phyloP scores from a whole-genome alignment of 2,888 invertebrate genomes.

The Heliconius charithonia region DNA sequence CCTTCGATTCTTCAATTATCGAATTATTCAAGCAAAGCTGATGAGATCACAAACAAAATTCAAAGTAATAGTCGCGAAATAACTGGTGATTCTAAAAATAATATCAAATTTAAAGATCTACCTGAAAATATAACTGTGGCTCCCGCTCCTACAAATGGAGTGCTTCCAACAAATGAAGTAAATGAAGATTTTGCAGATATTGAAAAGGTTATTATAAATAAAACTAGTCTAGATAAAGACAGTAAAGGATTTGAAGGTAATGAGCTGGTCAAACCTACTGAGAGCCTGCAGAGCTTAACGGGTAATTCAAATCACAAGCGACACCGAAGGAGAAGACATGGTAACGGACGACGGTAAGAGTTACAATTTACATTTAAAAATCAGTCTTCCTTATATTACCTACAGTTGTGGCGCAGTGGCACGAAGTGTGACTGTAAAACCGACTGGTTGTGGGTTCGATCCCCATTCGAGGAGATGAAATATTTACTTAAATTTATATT shows the following conservation, averaged over 20 bases:
- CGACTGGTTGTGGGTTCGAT: too few species aligned
- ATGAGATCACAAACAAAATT: slow-evolving; percentile 80
- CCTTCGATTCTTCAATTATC: slow-evolving; percentile 68
- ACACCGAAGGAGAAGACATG: slow-evolving; percentile 71
- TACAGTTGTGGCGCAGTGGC: too few species aligned
- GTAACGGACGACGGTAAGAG: slow-evolving; percentile 73
- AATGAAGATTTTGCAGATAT: slow-evolving; percentile 60
- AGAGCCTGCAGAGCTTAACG: slow-evolving; percentile 71
- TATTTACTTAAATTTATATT: too few species aligned
- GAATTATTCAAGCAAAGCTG: slow-evolving; percentile 72
- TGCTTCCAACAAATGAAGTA: slow-evolving; percentile 69
- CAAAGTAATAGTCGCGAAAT: slow-evolving; percentile 83
- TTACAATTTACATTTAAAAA: background rate
- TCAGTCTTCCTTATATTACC: too few species aligned
- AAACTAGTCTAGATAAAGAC: slow-evolving; percentile 59
- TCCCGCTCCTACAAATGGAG: slow-evolving; percentile 78
- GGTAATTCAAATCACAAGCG: slow-evolving; percentile 62
- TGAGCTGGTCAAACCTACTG: slow-evolving; percentile 70
- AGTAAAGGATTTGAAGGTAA: slow-evolving; percentile 61
- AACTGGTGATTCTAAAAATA: slow-evolving; percentile 76
- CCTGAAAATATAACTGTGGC: slow-evolving; percentile 77
- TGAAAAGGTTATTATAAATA: slow-evolving; percentile 59
- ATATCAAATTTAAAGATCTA: slow-evolving; percentile 73
- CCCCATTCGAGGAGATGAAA: too few species aligned
- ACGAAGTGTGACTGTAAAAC: too few species aligned